phyloP scores from a whole-genome alignment of 2,113 vertebrate genomes.

The Nycticryphes semicollaris region DNA sequence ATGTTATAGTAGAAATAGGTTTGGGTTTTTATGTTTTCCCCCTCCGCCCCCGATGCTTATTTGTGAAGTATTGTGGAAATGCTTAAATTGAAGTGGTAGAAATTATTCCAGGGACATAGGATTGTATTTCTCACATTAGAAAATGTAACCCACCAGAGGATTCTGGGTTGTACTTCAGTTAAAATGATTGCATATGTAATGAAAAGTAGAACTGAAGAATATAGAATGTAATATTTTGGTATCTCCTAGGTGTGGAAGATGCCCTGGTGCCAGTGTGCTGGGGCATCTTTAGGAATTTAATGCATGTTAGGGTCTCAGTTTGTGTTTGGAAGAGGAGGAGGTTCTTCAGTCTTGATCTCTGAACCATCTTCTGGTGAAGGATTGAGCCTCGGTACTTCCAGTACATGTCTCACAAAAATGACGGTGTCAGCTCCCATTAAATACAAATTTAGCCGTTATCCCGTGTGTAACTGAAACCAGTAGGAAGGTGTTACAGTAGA shows the following conservation, averaged over 20 bases:
- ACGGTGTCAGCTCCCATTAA: accelerated
- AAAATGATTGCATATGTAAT: neutral
- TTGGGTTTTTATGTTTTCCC: no score
- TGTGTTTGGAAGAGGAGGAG: neutral
- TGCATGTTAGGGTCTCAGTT: neutral
- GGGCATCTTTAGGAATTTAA: neutral
- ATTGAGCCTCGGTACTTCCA: neutral
- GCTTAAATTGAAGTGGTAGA: neutral
- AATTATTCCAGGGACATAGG: neutral
- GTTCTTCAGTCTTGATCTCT: neutral
- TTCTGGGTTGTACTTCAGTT: neutral
- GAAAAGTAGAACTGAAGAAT: neutral
- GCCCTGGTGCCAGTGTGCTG: neutral
- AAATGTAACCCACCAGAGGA: neutral
- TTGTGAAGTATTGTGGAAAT: neutral
- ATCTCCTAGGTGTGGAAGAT: neutral
- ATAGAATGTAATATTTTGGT: neutral
- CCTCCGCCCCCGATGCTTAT: neutral
- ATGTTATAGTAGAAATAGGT: neutral
- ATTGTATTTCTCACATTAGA: neutral
- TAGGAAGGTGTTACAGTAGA: neutral
- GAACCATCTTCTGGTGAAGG: accelerated
- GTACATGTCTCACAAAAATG: neutral
- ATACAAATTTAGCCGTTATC: neutral
- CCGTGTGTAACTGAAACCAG: neutral